Base-by-base conservation (phyloP, 92 coral and sea anemone genomes). In the Phenganax marumi region DNA sequence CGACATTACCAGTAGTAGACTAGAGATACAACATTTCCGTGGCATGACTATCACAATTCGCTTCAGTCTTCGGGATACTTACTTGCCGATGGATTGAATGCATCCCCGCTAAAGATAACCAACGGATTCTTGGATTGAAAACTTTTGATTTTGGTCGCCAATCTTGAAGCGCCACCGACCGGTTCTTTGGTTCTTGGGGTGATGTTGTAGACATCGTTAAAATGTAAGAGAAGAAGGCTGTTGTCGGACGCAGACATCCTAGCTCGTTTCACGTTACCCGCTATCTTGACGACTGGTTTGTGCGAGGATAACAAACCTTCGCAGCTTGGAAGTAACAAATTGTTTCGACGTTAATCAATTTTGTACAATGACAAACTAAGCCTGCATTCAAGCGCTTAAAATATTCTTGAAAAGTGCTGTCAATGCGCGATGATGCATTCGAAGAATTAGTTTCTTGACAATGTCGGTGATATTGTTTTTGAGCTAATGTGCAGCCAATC, bases 161-260 rank as follows among this genome's bases (percentile, higher is more conserved):
- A 93, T 78, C 97, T 87, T 10, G 97, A 92, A 13, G 93, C 97
- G 10, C 97, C 97, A 10, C 97, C 97, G 39, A 93, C 91, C 12
- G 97, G 97, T 50, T 93, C 97, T 21, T 80, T 89, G 55, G 91
- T 92, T 54, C 97, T 88, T 3, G 97, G 88, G 73, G 91, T 92
- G 66, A 93, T 93, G 77, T 93, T 93, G 86, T 93, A 93, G 64
- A 93, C 97, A 89, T 93, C 97, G 76, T 93, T 93, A 86, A 93
- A 93, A 68, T 93, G 97, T 66, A 93, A 47, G 58, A 93, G 14
- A n/a, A 55, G 61, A 12, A 55, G 61, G 61, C 61, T 55, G 61
- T 55, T 55, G 16, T 55, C 18, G 61, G 61, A 12, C 16, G 61
- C 61, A 55, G 61, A 55, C 61, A 55, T 55, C 61, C 18, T 55